Conservation (phyloP, 1,140 invertebrate species). For the Globodera rostochiensis region DNA sequence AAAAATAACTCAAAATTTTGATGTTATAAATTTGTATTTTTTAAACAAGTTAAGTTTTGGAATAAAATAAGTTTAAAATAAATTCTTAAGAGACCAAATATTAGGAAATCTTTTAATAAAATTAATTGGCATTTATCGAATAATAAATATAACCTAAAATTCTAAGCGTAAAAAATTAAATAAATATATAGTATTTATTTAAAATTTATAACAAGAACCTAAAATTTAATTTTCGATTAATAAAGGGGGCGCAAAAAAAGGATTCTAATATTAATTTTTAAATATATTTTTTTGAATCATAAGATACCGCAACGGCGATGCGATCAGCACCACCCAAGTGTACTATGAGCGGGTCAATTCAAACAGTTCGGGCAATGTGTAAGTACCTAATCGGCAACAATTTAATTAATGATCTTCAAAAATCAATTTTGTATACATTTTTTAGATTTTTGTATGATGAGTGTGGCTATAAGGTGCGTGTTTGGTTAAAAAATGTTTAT, state of each 20-base stretch:
- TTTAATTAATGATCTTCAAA: too few species aligned
- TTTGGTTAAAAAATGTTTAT: background rate
- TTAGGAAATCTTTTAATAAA: too few species aligned
- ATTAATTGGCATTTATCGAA: constrained; percentile 34
- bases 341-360: constrained; percentile 84
- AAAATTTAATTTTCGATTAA: background rate
- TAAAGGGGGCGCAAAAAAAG: background rate
- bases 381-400: too few species aligned
- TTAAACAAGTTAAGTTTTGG: constrained; percentile 26
- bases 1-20: too few species aligned
- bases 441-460: constrained; percentile 75
- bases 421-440: too few species aligned
- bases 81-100: too few species aligned
- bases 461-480: constrained; percentile 74
- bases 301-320: constrained; percentile 80
- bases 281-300: background rate
- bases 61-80: too few species aligned
- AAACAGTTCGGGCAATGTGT: constrained; percentile 76
- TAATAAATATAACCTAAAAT: constrained; percentile 22
- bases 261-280: constrained; percentile 1
- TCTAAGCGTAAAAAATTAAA: too few species aligned
- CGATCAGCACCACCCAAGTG: constrained; percentile 79
- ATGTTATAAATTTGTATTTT: too few species aligned
- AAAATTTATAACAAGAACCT: background rate
- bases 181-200: too few species aligned